Conservation (phyloP, 2,888 invertebrate genomes). For the Priocnemis perturbator region DNA sequence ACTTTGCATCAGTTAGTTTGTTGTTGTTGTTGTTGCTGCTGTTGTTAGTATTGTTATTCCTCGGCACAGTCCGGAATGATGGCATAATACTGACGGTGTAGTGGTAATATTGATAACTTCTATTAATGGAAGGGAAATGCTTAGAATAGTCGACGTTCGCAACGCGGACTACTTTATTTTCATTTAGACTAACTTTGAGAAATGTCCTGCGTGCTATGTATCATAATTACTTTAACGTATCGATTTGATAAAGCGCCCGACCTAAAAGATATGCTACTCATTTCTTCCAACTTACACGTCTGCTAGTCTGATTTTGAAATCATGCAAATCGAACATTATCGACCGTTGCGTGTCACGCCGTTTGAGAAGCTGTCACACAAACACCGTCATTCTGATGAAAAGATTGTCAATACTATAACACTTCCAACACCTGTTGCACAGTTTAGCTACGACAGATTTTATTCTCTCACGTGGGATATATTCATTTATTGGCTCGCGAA, state of each 20-base stretch:
- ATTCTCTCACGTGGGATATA: constrained; percentile 63
- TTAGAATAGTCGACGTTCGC: constrained; percentile 26
- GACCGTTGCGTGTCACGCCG: background rate
- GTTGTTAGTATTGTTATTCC: constrained; percentile 45
- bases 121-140: constrained; percentile 33
- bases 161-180: constrained; percentile 30
- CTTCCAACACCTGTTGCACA: constrained; percentile 67
- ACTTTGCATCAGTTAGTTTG: constrained; percentile 52
- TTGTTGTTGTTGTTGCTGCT: constrained; percentile 49
- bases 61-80: constrained; percentile 42
- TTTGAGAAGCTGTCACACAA: constrained; percentile 54
- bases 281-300: too few relatives aligned
- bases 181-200: constrained; percentile 1
- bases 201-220: background rate
- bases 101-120: constrained; percentile 52
- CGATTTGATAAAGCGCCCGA: too few relatives aligned
- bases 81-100: constrained; percentile 49
- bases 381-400: constrained; percentile 60
- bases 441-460: constrained; percentile 66
- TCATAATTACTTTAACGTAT: background rate
- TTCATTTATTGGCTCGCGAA: constrained; percentile 60
- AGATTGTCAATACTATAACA: constrained; percentile 61
- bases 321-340: background rate
- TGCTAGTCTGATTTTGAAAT: too few relatives aligned
- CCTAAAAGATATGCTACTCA: too few relatives aligned